Evolutionary conservation across 1,140 invertebrate species (phyloP), one percentile per base, ranked within the genome.

Genomic region (Drosophila nebulosa): DNA sequence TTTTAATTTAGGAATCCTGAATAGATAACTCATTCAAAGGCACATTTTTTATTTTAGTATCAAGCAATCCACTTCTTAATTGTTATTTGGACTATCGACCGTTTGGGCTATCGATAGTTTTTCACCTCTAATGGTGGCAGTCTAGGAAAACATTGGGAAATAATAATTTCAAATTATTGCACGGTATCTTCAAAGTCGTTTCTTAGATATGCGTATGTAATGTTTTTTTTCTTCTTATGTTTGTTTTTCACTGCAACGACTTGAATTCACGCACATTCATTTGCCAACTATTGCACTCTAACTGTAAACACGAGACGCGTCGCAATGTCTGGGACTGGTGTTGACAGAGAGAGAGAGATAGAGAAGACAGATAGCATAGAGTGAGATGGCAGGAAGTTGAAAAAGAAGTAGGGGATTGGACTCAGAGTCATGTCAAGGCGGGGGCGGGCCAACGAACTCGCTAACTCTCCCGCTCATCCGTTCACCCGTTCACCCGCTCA

Each of bases 251-350:
- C 14, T 46, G 39, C 39, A 46, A 46, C 39, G 39, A 46, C 39
- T 60, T 51, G 30, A 55, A 65, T 63, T 61, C 62, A 85, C 81
- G 81, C 81, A 86, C 67, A 75, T 81, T 73, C 32, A 69, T 73
- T 73, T 74, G 59, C 61, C 71, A 68, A 59, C 36, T 55, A 57
- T 26, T 26, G 50, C 50, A 24, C 65, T 77, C 59, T 71, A 88
- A 83, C 83, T 79, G 83, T 83, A 83, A 88, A 83, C 78, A 85
- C 64, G 64, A 85, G 59, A 78, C 64, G 79, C 83, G 83, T 75
- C 83, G 74, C 61, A 67, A 70, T 86, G 83, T 86, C 84, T 88
- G 74, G 59, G 56, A 53, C 66, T 60, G 78, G 26, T 18, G 52
- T 55, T 55, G 52, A 55, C 66, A 51, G 61, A 74, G 64, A 61